Evolutionary conservation across 2,888 invertebrate species (phyloP).

Genomic region (Scelioninae gen. 2): DNA sequence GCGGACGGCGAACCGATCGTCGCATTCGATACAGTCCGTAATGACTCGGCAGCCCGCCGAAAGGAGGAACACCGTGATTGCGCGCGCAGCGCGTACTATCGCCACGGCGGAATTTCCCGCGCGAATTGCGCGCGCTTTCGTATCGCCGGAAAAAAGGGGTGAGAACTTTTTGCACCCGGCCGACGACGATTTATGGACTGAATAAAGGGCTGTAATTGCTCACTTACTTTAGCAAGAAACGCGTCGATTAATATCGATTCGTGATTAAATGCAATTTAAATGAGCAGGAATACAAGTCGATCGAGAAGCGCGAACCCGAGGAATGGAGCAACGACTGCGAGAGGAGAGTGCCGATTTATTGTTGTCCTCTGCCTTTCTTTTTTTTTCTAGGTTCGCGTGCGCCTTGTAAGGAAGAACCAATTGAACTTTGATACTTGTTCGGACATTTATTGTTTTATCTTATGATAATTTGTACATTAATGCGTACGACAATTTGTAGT

Average conservation of each 20-base stretch:
- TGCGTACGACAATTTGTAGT: too few relatives aligned
- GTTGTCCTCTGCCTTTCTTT: too few relatives aligned
- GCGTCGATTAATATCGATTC: slow-evolving; percentile 41
- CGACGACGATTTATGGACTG: slow-evolving; percentile 43
- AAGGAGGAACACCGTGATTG: slow-evolving; percentile 53
- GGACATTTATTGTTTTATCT: not conserved
- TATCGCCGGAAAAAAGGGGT: slow-evolving; percentile 40
- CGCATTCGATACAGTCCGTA: slow-evolving; percentile 58
- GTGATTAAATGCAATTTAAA: slow-evolving; percentile 29
- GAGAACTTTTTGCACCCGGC: slow-evolving; percentile 46
- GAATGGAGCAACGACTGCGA: not conserved
- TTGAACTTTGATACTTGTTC: too few relatives aligned
- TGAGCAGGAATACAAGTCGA: not conserved
- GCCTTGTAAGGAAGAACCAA: too few relatives aligned
- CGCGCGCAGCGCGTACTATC: slow-evolving; percentile 45
- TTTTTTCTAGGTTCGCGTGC: too few relatives aligned
- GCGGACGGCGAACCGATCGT: slow-evolving; percentile 49
- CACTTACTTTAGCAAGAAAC: slow-evolving; percentile 34
- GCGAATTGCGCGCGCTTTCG: slow-evolving; percentile 30
- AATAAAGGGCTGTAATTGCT: slow-evolving; percentile 46
- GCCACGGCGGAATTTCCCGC: slow-evolving; percentile 45
- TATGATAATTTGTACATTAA: too few relatives aligned
- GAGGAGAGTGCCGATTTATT: not conserved
- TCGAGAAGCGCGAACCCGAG: not conserved
- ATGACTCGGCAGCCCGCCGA: slow-evolving; percentile 58